Evolutionary conservation across 2,797 vertebrate species (phyloP), one percentile per base, ranked within the genome.

Genomic region (Danio albolineatus): DNA sequence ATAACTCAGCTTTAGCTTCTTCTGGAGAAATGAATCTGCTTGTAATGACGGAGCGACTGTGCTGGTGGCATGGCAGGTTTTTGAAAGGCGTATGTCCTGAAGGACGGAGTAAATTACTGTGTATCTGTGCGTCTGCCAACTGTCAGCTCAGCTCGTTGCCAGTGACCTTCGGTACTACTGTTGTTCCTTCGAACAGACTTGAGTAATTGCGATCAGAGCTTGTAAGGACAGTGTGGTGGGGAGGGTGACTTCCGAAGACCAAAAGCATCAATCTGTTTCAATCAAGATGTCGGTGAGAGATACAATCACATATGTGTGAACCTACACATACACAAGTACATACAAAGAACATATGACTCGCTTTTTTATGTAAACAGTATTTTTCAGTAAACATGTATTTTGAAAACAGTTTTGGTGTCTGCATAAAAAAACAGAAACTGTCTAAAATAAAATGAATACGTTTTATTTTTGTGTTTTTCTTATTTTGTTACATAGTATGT

Each of bases 21-120:
- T 61, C 44, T 48, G 54, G 39, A 48, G 41, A 36, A 41, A n/a
- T 21, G 41, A 69, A 16, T 16, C 21, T 62, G 57, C 56, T 43
- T 4, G 36, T 79, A 36, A 71, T 62, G 57, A 54, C 17, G 51
- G 44, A 71, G 9, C 17, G 41, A 44, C 61, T 78, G 76, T 78
- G 51, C 76, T 71, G 57, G 44, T 51, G 17, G 56, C 4, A 17
- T 72, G 57, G 67, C 57, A 53, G 57, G 77, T 61, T 71, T 17
- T 49, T 64, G 16, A 79, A 78, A 67, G 62, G 64, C 76, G 66
- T 21, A 80, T 65, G n/a, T 73, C 62, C 72, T 66, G 75, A 73
- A 78, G 71, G 78, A 59, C 70, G 60, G 61, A 67, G 69, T 71
- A 79, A 82, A 82, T 82, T 54, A 82, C 53, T 60, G 60, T 28